Base-by-base conservation (phyloP, 2,888 invertebrate genomes). In the Heliconius sara region DNA sequence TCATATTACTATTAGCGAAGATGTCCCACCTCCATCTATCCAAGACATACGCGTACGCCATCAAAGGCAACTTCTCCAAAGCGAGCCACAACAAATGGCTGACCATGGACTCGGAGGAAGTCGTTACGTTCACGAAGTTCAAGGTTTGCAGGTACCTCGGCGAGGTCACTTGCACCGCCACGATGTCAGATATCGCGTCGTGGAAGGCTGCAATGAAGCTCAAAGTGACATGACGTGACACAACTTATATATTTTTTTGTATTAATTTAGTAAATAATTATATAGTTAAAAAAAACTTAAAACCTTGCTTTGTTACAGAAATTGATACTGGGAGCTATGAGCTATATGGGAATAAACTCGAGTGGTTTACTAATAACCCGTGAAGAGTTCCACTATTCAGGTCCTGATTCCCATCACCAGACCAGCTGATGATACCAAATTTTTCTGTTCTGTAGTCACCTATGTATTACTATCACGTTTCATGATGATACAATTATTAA, bases 101-200 rank as follows among this genome's bases (percentile, higher is more conserved):
- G 79, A 94, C 74, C 2, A 89, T 90, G 0, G 90, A 90, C 84
- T 95, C 91, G 1, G 89, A 86, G 12, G 92, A 89, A 0, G 89
- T 88, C 25, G 91, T 91, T 34, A 90, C 89, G 66, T 92, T 89
- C 52, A 93, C 87, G 66, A 95, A 87, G 83, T 91, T 92, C 84
- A 96, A 88, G 81, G 90, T 92, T 80, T 91, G 87, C 77, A 96
- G 87, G 86, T 96, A 94, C 47, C 93, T 89, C 0, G 96, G 96
- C 22, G 95, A 93, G n/a, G 95, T 92, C 68, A 96, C 91, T 68
- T 96, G 96, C 27, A 96, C 88, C 10, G 96, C 96, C 19, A 96
- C 94, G 34, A 96, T 96, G 83, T 96, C 96, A 0, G 96, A 96
- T 76, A 97, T 92, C 47, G 96, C 96, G 87, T 96, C 96, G 87